Evolutionary conservation across 2,797 vertebrate genomes (phyloP).

Genomic region (Threskiornis aethiopicus): DNA sequence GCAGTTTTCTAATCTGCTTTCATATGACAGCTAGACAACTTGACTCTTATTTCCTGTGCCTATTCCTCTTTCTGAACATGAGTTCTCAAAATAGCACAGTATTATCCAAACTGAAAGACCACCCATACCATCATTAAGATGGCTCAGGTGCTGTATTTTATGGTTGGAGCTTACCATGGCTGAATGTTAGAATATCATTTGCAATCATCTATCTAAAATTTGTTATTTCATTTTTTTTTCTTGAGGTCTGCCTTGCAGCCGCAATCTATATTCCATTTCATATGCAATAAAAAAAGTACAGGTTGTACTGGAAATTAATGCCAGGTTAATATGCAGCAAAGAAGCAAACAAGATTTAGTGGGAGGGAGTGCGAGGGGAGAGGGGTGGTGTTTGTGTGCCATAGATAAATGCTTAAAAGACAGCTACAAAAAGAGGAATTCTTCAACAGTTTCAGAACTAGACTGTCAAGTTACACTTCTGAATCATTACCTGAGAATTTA

Average conservation of each 20-base stretch:
- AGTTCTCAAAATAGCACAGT: not conserved
- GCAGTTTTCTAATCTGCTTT: not conserved
- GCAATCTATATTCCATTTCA: not conserved
- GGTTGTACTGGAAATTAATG: not conserved
- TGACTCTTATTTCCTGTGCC: not conserved
- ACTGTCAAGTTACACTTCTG: not conserved
- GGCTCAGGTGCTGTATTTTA: not conserved
- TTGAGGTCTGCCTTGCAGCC: not conserved
- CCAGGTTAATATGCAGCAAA: not conserved
- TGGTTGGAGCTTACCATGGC: not conserved
- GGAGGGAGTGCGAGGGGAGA: accelerated
- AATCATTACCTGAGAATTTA: not conserved
- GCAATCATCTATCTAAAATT: not conserved
- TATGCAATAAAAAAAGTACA: not conserved
- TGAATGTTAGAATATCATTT: not conserved
- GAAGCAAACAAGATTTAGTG: not conserved
- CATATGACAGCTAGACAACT: not conserved
- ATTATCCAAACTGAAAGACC: not conserved
- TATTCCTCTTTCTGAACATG: not conserved
- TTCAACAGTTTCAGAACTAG: not conserved
- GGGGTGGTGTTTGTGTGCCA: not conserved
- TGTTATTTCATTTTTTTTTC: not conserved
- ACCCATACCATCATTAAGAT: not conserved
- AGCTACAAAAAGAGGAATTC: not conserved
- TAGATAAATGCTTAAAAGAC: not conserved